Conservation (phyloP, 1,140 invertebrate genomes). For the Maniola jurtina region DNA sequence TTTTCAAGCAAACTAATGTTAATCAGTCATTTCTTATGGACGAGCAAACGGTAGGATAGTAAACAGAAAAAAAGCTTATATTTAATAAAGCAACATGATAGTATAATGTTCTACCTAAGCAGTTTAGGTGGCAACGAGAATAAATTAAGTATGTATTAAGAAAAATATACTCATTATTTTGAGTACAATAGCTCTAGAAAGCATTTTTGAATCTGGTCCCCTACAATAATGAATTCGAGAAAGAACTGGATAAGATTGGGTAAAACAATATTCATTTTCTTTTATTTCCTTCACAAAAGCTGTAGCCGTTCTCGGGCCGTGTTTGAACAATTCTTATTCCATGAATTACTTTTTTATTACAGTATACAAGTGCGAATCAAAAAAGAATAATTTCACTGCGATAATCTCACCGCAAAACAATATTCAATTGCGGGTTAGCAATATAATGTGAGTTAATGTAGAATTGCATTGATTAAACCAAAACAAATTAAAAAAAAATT, state of each 20-base stretch:
- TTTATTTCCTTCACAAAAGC: slow-evolving; percentile 16
- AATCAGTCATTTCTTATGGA: too few species aligned
- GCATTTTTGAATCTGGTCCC: slow-evolving; percentile 5
- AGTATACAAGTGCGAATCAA: slow-evolving; percentile 1
- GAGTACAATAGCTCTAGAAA: slow-evolving; percentile 17
- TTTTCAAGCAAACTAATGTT: too few species aligned
- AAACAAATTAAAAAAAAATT: too few species aligned
- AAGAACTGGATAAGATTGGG: slow-evolving; percentile 15
- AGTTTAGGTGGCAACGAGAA: background rate
- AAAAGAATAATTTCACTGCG: background rate
- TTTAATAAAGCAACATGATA: too few species aligned
- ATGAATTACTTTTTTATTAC: slow-evolving; percentile 12
- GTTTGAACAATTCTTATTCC: slow-evolving; percentile 10
- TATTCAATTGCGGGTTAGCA: background rate
- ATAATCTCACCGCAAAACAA: background rate
- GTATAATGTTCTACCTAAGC: too few species aligned
- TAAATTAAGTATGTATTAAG: background rate
- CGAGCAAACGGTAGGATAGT: too few species aligned
- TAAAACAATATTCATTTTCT: slow-evolving; percentile 24
- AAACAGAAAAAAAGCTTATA: too few species aligned
- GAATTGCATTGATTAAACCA: too few species aligned
- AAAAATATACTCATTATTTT: background rate
- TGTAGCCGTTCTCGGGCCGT: background rate
- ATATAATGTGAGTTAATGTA: too few species aligned
- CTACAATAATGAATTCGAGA: slow-evolving; percentile 5